phyloP scores from a whole-genome alignment of 2,888 invertebrate species.

The Beris chalybata region DNA sequence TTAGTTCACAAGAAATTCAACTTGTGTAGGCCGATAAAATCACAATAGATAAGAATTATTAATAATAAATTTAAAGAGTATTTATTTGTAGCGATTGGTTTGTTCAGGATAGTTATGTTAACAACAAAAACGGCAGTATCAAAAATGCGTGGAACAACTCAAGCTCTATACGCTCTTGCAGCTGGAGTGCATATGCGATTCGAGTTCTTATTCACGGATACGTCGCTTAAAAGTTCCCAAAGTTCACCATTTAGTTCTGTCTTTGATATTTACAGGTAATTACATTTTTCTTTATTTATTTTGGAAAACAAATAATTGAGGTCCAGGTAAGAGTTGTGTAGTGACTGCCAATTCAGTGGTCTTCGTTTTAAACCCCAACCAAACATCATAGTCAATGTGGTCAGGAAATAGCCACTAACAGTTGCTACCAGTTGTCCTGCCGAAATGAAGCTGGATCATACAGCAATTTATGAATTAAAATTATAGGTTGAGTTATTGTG shows the following conservation, averaged over 20 bases:
- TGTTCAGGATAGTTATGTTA: conserved; percentile 78
- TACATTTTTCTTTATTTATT: no score
- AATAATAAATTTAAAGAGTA: background rate
- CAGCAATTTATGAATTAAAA: no score
- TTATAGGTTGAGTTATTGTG: no score
- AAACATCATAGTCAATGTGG: no score
- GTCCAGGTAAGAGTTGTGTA: no score
- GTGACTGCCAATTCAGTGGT: no score
- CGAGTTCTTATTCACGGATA: conserved; percentile 96
- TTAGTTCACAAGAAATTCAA: conserved; percentile 84
- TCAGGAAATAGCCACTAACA: no score
- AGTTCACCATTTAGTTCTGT: conserved; percentile 87
- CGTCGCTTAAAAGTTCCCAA: conserved; percentile 71
- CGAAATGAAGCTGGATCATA: no score
- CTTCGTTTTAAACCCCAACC: no score
- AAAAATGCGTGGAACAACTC: conserved; percentile 81
- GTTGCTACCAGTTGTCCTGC: no score
- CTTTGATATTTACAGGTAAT: conserved; percentile 86
- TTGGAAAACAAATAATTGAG: no score
- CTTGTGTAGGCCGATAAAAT: conserved; percentile 67
- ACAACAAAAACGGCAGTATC: conserved; percentile 85
- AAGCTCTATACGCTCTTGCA: conserved; percentile 86
- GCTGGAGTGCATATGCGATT: conserved; percentile 80
- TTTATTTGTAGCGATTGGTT: conserved; percentile 77
- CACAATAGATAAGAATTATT: conserved; percentile 20